Conservation (phyloP, 1,140 invertebrate species). For the Scaptomyza hsui region DNA sequence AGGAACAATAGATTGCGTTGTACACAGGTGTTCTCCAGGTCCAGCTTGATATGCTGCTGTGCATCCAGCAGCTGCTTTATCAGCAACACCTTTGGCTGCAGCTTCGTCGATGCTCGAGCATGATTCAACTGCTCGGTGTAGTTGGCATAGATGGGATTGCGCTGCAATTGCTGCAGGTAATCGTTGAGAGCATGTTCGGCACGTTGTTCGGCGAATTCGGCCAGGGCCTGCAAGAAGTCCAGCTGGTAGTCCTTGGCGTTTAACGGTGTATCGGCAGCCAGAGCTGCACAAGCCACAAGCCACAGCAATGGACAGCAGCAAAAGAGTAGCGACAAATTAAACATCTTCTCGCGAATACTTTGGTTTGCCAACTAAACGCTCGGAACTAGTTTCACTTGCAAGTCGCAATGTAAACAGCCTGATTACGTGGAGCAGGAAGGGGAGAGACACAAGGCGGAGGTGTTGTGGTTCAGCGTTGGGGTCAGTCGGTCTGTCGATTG, state of each 20-base stretch:
- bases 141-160: conserved; percentile 37
- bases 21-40: conserved; percentile 56
- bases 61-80: conserved; percentile 70
- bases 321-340: conserved; percentile 27
- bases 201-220: conserved; percentile 34
- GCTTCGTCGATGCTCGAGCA: conserved; percentile 17
- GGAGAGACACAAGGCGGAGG: background rate
- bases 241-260: conserved; percentile 59
- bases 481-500: conserved; percentile 54
- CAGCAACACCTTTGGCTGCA: conserved; percentile 61
- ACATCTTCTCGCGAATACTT: conserved; percentile 46
- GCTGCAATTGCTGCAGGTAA: conserved; percentile 45
- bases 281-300: conserved; percentile 1
- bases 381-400: conserved; percentile 14
- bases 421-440: conserved; percentile 6
- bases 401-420: conserved; percentile 46
- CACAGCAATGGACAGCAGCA: conserved; percentile 7
- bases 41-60: conserved; percentile 17
- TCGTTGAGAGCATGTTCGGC: conserved; percentile 50
- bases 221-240: conserved; percentile 48
- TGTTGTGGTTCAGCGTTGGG: conserved; percentile 34
- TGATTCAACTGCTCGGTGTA: conserved; percentile 36
- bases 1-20: conserved; percentile 67
- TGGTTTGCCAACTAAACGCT: conserved; percentile 34
- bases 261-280: conserved; percentile 6